Base-by-base conservation (phyloP, 1,140 invertebrate genomes). In the Acyrthosiphon pisum region DNA sequence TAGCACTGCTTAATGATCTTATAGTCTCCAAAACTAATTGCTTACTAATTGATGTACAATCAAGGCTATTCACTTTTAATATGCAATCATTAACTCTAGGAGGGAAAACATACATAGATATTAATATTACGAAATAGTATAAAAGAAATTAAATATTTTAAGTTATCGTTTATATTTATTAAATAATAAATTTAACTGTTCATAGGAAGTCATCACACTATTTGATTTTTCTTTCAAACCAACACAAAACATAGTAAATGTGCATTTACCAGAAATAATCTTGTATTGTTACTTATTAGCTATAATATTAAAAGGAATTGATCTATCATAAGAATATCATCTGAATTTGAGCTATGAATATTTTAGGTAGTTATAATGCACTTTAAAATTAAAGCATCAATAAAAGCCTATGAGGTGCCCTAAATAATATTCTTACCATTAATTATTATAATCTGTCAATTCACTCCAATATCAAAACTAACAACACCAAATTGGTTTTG, bases 51-150 rank as follows among this genome's bases (percentile, higher is more conserved):
- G 96, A 96, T 46, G 96, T 96, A 91, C 98, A 97, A 94, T 98
- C 98, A 35, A 98, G 95, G 94, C 97, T 97, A 94, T 98, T 98
- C 2, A 98, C 96, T 94, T 97, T 96, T 56, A 97, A 94, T 87
- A 98, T 97, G 91, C 97, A 97, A 95, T 98, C 98, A 95, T 98
- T 97, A 2, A 97, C 96, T 95, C 97, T 97, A 94, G 30, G 94
- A 94, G 2, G 94, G 93, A 89, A 94, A 94, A 46, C 4, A 68
- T 18, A 46, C 4, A 53, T 56, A 53, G 22, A 20, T 23, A 37
- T 35, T 87, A 46, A 48, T n/a, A 89, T 56, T 41, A 56, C 26
- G 8, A 37, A 83, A 37, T 46, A 46, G 23, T 1, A 76, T 18
- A n/a, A 68, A 56, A 26, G n/a, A n/a, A 68, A 23, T 30, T 30